Base-by-base conservation (phyloP, 1,140 invertebrate species). In the Trichonephila inaurata region DNA sequence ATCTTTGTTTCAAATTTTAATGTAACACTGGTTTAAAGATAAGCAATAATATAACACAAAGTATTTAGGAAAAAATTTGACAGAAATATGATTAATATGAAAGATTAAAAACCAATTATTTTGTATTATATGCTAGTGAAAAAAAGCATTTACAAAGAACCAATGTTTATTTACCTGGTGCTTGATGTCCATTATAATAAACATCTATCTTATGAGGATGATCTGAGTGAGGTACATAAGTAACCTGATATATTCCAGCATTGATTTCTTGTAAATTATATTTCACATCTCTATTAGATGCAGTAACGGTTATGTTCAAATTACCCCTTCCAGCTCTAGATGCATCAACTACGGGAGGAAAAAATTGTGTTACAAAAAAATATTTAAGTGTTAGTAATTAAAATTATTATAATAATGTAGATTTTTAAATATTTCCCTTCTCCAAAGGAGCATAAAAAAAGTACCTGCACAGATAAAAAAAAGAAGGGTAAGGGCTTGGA, bases 171-270 rank as follows among this genome's bases (percentile, higher is more conserved):
- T 94, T 94, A 96, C 96, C 96, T 95, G 96, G 95, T 77, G 96
- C 95, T 88, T 95, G 95, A 83, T 96, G 95, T 69, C 97, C 97
- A 96, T 98, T 98, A 96, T 97, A 98, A 72, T 97, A 96, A 58
- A 98, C 96, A 94, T 97, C 97, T 44, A 99, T 97, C 94, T 97
- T 97, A 96, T 99, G 98, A 7, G 98, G 97, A 97, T 97, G 58
- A 97, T 97, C 85, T 97, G 96, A 4, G 97, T 97, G 3, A 14
- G 98, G 98, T 96, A 98, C 98, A 95, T 98, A 99, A 33, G 98
- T 97, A 64, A 99, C 97, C 96, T 98, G 94, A 95, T 96, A 96
- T 6, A 95, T 94, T 60, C 96, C 96, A 51, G 95, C 94, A n/a
- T 95, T 95, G 14, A 96, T 97, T 95, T 98, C 97, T 90, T 95